phyloP scores from a whole-genome alignment of 2,888 invertebrate genomes.

The Bombylius discolor region DNA sequence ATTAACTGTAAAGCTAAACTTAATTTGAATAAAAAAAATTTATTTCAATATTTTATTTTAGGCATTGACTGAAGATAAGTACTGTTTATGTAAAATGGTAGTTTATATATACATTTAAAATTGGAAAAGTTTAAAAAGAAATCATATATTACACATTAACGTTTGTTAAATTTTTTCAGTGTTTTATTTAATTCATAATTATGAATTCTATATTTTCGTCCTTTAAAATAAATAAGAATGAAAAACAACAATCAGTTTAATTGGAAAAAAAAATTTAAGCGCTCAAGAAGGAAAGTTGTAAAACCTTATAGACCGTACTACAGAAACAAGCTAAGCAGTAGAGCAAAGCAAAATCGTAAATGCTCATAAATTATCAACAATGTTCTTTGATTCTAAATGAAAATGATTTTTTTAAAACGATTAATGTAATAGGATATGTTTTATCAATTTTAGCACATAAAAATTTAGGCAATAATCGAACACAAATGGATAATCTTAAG shows the following conservation, averaged over 20 bases:
- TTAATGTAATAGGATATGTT: conserved; percentile 2
- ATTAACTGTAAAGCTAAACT: no score
- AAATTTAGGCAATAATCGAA: conserved; percentile 3
- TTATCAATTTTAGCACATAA: background rate
- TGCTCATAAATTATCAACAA: conserved; percentile 18
- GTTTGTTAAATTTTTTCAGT: no score
- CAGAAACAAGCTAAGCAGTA: conserved; percentile 33
- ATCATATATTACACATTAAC: no score
- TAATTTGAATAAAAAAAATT: no score
- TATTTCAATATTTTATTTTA: no score
- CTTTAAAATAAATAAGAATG: conserved; percentile 33
- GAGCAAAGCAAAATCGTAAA: conserved; percentile 24
- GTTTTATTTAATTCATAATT: conserved; percentile 11
- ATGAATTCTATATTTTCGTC: conserved; percentile 38
- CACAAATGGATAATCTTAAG: conserved; percentile 3
- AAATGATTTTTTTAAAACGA: conserved; percentile 8
- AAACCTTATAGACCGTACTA: conserved; percentile 34
- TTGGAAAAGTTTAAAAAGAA: no score
- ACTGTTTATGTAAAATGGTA: no score
- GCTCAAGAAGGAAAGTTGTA: conserved; percentile 33
- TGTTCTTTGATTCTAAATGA: conserved; percentile 10
- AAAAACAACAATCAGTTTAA: conserved; percentile 14
- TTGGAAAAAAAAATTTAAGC: conserved; percentile 16
- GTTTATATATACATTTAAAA: no score
- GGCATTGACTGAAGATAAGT: no score